Evolutionary conservation across 1,140 invertebrate genomes (phyloP).

Genomic region (Polypedilum vanderplanki): DNA sequence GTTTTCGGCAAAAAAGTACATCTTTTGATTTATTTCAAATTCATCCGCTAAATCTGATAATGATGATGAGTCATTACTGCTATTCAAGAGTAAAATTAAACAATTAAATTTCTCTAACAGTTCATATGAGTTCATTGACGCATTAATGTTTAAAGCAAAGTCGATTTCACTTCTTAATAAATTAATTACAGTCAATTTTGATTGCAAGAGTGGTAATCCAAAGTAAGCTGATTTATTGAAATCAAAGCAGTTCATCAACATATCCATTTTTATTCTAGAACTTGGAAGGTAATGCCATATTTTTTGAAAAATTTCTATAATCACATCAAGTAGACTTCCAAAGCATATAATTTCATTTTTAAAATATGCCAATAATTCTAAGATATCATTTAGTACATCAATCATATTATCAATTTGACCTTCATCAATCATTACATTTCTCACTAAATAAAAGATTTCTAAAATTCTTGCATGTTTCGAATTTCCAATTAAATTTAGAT

Average conservation of each 20-base stretch:
- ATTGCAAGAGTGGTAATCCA: neutral
- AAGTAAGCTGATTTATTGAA: neutral
- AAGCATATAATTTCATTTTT: neutral
- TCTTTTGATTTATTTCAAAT: neutral
- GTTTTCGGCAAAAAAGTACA: neutral
- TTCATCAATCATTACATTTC: conserved; percentile 33
- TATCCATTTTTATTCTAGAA: neutral
- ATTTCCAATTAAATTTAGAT: neutral
- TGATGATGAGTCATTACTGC: neutral
- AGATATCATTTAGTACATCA: neutral
- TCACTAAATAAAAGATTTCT: neutral
- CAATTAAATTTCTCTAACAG: neutral
- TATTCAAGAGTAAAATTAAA: neutral
- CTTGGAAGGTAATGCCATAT: neutral
- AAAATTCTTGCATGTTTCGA: conserved; percentile 26
- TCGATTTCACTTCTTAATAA: neutral
- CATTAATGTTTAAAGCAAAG: neutral
- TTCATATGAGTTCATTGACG: neutral
- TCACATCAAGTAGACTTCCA: neutral
- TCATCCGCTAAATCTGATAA: neutral
- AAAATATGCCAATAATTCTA: neutral
- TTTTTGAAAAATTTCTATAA: neutral
- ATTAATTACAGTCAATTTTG: neutral
- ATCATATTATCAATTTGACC: neutral
- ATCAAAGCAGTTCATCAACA: neutral